phyloP scores from a whole-genome alignment of 2,797 vertebrate species.

The Falco biarmicus region DNA sequence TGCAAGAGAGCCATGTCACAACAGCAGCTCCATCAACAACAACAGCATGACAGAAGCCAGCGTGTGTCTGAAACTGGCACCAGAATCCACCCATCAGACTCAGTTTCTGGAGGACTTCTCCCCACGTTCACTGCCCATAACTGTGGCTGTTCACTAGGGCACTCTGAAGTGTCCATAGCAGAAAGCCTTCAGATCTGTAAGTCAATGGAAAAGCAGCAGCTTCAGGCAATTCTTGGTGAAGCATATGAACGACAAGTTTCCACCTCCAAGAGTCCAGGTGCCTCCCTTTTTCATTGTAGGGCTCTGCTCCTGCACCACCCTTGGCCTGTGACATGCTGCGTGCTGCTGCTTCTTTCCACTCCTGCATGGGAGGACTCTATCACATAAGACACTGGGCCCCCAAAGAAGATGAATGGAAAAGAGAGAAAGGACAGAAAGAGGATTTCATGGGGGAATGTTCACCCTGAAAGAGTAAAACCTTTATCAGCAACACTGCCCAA shows the following conservation, averaged over 20 bases:
- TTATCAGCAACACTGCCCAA: neutral
- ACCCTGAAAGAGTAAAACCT: neutral
- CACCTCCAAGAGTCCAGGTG: neutral
- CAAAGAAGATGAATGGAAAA: neutral
- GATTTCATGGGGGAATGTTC: neutral
- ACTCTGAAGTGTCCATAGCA: neutral
- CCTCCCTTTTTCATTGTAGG: neutral
- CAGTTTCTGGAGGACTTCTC: slow-evolving; percentile 76
- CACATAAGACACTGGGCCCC: neutral
- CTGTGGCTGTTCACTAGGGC: slow-evolving; percentile 72
- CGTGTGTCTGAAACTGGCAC: slow-evolving; percentile 74
- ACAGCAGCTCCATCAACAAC: slow-evolving; percentile 66
- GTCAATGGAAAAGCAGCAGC: neutral
- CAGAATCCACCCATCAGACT: slow-evolving; percentile 75
- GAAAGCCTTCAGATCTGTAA: neutral
- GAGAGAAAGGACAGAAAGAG: neutral
- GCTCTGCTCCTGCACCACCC: neutral
- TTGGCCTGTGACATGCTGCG: neutral
- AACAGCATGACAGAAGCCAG: slow-evolving; percentile 78
- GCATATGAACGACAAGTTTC: neutral
- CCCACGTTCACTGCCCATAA: slow-evolving; percentile 65
- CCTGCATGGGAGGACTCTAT: neutral
- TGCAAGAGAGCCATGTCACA: slow-evolving; percentile 70
- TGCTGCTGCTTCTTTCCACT: neutral
- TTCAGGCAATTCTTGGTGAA: neutral